These are phyloP conservation scores for Sycophila texana DNA, from an alignment of 2,888 invertebrate species.

Conservation along the genomic window DNA sequence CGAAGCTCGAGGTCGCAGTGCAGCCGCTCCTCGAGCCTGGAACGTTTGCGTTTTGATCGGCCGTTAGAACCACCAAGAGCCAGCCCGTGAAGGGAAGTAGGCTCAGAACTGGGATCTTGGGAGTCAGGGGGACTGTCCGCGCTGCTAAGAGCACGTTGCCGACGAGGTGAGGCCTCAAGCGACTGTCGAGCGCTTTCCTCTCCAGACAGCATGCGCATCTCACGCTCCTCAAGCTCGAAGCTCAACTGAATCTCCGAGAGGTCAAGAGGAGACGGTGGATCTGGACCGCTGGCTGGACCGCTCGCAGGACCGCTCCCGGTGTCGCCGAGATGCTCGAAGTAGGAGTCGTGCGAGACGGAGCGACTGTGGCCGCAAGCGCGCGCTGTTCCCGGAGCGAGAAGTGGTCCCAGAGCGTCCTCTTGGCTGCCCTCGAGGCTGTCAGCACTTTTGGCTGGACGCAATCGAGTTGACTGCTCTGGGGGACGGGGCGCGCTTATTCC, in stretches of 20 bases:
- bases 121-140: conserved; percentile 63
- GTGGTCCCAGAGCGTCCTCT: conserved; percentile 69
- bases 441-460: conserved; percentile 84
- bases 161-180: conserved; percentile 71
- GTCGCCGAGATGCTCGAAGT: conserved; percentile 88
- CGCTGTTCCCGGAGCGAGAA: conserved; percentile 74
- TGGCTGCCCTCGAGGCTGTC: conserved; percentile 82
- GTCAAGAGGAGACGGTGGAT: conserved; percentile 78
- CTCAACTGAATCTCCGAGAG: conserved; percentile 90
- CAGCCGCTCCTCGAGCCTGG: conserved; percentile 86
- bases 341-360: conserved; percentile 94
- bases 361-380: conserved; percentile 77
- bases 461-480: conserved; percentile 64
- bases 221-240: conserved; percentile 89
- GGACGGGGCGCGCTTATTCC: not conserved
- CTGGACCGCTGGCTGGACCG: conserved; percentile 67
- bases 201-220: conserved; percentile 92
- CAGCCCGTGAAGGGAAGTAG: conserved; percentile 8
- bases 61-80: conserved; percentile 70
- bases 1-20: conserved; percentile 82
- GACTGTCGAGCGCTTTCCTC: conserved; percentile 81
- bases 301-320: conserved; percentile 73
- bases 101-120: not conserved
- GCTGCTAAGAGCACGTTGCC: conserved; percentile 69
- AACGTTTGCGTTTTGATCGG: conserved; percentile 79